phyloP scores from a whole-genome alignment of 2,888 invertebrate genomes.

The Bombyx huttoni region DNA sequence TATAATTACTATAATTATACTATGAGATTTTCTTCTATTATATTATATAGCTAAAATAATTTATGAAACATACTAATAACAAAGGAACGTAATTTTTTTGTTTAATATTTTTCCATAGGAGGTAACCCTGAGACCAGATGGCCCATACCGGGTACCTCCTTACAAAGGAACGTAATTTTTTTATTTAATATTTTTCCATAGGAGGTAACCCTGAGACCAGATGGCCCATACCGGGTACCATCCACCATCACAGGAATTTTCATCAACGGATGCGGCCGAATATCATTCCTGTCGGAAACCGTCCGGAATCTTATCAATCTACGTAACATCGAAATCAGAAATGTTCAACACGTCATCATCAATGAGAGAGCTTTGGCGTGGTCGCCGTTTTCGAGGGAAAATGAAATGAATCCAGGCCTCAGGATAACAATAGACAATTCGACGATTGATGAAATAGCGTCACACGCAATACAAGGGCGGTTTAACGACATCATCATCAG shows the following conservation, averaged over 20 bases:
- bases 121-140: conserved; percentile 71
- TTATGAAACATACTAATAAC: neutral
- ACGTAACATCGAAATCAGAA: conserved; percentile 74
- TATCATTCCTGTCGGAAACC: conserved; percentile 72
- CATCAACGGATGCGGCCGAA: conserved; percentile 76
- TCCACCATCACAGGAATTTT: conserved; percentile 72
- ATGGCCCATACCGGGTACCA: conserved; percentile 67
- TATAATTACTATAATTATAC: too few relatives aligned
- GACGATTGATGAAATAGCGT: conserved; percentile 67
- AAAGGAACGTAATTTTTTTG: neutral
- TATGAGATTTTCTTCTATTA: too few relatives aligned
- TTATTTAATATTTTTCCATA: conserved; percentile 22
- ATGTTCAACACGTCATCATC: conserved; percentile 75
- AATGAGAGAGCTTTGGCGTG: conserved; percentile 75
- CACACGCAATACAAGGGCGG: conserved; percentile 79
- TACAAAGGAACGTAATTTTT: neutral
- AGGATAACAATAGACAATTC: conserved; percentile 60
- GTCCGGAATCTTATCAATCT: conserved; percentile 75
- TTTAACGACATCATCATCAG: conserved; percentile 78
- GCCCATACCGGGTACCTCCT: conserved; percentile 59
- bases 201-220: conserved; percentile 74
- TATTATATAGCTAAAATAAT: neutral
- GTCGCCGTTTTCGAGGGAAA: conserved; percentile 71
- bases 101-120: conserved; percentile 47
- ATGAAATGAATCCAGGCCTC: conserved; percentile 76